These are phyloP conservation scores for Mystacides longicornis DNA, from an alignment of 2,888 invertebrate species.

Conservation along the genomic window DNA sequence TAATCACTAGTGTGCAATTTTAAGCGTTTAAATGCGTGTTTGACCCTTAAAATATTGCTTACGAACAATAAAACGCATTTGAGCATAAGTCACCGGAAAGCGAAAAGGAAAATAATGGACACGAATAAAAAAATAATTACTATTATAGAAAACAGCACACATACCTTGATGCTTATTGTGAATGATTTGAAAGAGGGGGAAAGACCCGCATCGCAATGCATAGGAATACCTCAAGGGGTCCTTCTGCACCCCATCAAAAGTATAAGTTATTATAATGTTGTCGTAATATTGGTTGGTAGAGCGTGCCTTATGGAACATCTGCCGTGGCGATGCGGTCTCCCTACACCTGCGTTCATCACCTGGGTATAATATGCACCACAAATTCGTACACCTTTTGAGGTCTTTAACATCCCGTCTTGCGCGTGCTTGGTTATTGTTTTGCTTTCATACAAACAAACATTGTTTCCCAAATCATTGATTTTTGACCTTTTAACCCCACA, in stretches of 20 bases:
- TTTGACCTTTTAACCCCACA: no score
- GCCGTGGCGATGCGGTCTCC: constrained; percentile 4
- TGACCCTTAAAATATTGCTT: no score
- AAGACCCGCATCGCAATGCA: not conserved
- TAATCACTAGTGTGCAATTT: no score
- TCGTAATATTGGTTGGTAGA: not conserved
- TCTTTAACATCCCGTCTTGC: not conserved
- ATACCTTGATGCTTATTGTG: not conserved
- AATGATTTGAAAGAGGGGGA: no score
- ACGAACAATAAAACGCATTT: no score
- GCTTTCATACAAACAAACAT: no score
- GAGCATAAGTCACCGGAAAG: not conserved
- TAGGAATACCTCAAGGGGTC: not conserved
- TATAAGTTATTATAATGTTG: not conserved
- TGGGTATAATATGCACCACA: constrained; percentile 6
- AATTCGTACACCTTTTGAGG: not conserved
- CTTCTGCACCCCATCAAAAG: constrained; percentile 1
- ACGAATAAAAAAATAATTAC: not conserved
- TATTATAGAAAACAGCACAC: not conserved
- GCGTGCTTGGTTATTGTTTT: no score
- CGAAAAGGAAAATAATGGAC: not conserved
- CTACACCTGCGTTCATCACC: constrained; percentile 18
- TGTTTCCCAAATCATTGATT: no score
- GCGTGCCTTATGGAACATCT: constrained; percentile 20
- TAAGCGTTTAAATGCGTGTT: no score